Percentiles rank a stretch among this genome's conserved stretches.
Evolutionary conservation across 53 echinoderm and acorn worm genomes (phyloP).

Genomic region (Holothuria scabra): DNA sequence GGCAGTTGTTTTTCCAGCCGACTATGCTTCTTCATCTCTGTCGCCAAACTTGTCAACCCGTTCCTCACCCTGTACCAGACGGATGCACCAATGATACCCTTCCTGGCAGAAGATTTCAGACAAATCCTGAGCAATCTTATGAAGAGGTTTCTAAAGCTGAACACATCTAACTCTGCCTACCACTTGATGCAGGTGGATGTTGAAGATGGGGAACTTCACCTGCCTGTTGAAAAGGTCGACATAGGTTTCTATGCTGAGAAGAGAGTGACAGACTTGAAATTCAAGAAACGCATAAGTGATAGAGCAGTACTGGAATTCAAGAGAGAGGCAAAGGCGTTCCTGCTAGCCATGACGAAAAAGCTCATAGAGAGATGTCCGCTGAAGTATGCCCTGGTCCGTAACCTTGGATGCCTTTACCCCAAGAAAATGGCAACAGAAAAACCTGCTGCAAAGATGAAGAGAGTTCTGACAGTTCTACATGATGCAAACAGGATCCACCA

Average conservation of each 20-base stretch:
- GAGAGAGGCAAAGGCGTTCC: constrained; percentile 57
- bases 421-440: constrained; percentile 44
- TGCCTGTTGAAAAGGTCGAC: constrained; percentile 48
- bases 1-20: constrained; percentile 23
- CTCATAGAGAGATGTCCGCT: constrained; percentile 68
- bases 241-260: constrained; percentile 61
- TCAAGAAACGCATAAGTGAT: constrained; percentile 65
- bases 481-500: constrained; percentile 57
- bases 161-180: constrained; percentile 59
- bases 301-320: constrained; percentile 54
- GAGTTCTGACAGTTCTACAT: constrained; percentile 33
- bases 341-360: constrained; percentile 58
- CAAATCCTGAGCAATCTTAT: constrained; percentile 47
- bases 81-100: constrained; percentile 67
- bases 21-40: constrained; percentile 44
- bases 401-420: constrained; percentile 57
- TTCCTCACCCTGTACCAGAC: constrained; percentile 60
- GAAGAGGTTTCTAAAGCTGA: constrained; percentile 55
- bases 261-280: constrained; percentile 53
- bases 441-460: constrained; percentile 57
- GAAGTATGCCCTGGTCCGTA: constrained; percentile 65
- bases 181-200: constrained; percentile 58
- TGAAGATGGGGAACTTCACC: constrained; percentile 45
- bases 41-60: constrained; percentile 52
- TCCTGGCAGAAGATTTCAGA: constrained; percentile 50